A percentile compares a stretch with the other conserved stretches of the same genome.
Conservation (phyloP, 2,113 vertebrate genomes). For the Passer montanus region DNA sequence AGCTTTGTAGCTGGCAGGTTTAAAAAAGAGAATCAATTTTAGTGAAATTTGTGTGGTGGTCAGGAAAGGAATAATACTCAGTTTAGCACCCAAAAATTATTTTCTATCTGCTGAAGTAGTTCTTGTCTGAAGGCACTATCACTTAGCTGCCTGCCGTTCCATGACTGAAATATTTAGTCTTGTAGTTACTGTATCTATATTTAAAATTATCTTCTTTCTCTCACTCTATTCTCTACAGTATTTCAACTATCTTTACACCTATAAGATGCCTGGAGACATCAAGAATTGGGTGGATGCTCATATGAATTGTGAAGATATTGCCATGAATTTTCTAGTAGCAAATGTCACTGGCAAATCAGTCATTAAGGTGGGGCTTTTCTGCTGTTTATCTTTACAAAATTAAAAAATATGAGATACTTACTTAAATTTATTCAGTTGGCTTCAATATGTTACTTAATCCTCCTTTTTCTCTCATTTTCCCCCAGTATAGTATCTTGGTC, state of each 20-base stretch:
- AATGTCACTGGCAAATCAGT: constrained; percentile 98
- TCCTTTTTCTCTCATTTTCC: not conserved
- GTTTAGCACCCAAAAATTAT: not conserved
- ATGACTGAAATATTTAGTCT: not conserved
- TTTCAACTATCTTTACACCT: constrained; percentile 98
- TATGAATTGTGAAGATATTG: constrained; percentile 99
- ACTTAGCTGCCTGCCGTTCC: not conserved
- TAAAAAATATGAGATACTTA: not conserved
- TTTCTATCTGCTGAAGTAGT: not conserved
- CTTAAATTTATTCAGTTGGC: not conserved
- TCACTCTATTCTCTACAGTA: constrained; percentile 78
- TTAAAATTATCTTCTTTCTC: not conserved
- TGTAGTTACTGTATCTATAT: not conserved
- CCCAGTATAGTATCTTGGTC: not conserved
- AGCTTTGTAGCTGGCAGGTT: not conserved
- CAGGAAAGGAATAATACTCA: not conserved
- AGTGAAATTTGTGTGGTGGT: not conserved
- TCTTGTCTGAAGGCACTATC: not conserved
- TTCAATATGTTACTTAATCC: not conserved
- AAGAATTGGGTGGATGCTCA: constrained; percentile 99
- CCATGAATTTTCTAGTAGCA: constrained; percentile 98
- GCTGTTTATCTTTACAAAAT: not conserved
- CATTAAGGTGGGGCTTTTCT: constrained; percentile 86
- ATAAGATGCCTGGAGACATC: constrained; percentile 99
- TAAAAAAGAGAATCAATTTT: not conserved